These are phyloP conservation scores for Drosophila pseudoananassae DNA, from an alignment of 1,140 invertebrate species.

Conservation along the genomic window DNA sequence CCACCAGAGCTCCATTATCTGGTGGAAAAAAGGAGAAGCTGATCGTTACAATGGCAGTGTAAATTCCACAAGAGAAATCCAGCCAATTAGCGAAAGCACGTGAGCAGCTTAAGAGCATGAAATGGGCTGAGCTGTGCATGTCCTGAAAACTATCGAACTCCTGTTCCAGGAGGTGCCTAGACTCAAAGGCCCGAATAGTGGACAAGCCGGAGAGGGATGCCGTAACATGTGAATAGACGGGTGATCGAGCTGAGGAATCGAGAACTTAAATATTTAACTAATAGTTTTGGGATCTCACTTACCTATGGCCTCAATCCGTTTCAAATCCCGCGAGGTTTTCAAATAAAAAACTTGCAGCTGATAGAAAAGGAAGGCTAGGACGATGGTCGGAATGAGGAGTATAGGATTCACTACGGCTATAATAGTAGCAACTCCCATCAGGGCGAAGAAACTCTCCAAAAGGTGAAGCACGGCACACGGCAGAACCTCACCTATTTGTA, in stretches of 20 bases:
- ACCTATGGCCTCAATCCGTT: constrained; percentile 95
- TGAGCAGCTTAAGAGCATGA: constrained; percentile 87
- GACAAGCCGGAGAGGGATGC: constrained; percentile 95
- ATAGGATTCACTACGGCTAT: constrained; percentile 91
- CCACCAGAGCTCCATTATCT: constrained; percentile 89
- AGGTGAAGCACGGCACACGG: constrained; percentile 91
- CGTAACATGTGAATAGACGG: constrained; percentile 94
- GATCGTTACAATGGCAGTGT: constrained; percentile 88
- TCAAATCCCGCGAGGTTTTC: constrained; percentile 92
- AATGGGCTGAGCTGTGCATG: constrained; percentile 88
- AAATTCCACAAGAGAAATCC: constrained; percentile 90
- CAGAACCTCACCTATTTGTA: constrained; percentile 93
- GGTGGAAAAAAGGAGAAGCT: constrained; percentile 88
- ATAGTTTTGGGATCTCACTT: constrained; percentile 83
- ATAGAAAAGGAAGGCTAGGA: constrained; percentile 90
- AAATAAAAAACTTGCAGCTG: constrained; percentile 92
- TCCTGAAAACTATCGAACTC: constrained; percentile 93
- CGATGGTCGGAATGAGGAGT: constrained; percentile 89
- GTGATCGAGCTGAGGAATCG: constrained; percentile 88
- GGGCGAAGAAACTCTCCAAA: constrained; percentile 89
- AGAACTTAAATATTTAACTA: not conserved
- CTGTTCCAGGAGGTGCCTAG: constrained; percentile 90
- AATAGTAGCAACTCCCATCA: constrained; percentile 91
- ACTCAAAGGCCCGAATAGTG: constrained; percentile 94
- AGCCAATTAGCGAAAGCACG: constrained; percentile 91